Evolutionary conservation across 2,113 vertebrate species (phyloP).

Genomic region (Dolichotis patagonum): DNA sequence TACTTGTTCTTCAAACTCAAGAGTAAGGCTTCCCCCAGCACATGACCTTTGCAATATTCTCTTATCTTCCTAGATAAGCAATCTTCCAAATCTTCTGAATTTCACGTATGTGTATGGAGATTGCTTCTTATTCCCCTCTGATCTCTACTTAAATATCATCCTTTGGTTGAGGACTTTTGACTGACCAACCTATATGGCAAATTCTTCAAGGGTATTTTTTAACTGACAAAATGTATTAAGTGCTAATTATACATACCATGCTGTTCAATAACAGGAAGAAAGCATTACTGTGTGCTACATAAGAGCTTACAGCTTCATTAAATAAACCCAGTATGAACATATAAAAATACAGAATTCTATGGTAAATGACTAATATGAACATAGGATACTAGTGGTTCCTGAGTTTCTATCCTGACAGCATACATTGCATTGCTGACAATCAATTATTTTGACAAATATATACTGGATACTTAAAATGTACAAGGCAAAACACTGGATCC

Average conservation of each 20-base stretch:
- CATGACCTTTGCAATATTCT: not conserved
- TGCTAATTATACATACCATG: not conserved
- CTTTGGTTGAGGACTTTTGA: not conserved
- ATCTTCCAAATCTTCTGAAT: not conserved
- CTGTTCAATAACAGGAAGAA: not conserved
- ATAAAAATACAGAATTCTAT: not conserved
- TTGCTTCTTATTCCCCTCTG: not conserved
- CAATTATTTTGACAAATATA: not conserved
- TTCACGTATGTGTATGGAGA: not conserved
- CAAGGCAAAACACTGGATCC: not conserved
- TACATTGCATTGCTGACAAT: not conserved
- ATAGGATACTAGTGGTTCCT: not conserved
- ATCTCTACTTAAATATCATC: not conserved
- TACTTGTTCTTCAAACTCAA: not conserved
- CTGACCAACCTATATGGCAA: not conserved
- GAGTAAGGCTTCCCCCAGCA: too few relatives aligned
- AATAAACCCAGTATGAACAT: not conserved
- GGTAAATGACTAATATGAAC: not conserved
- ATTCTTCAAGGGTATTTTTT: not conserved
- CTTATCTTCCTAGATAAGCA: not conserved
- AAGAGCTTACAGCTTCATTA: not conserved
- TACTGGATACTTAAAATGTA: not conserved
- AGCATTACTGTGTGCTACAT: not conserved
- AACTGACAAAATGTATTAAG: not conserved
- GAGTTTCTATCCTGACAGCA: not conserved